Conservation (phyloP, 2,113 vertebrate species). For the Sarotherodon lohbergeri region DNA sequence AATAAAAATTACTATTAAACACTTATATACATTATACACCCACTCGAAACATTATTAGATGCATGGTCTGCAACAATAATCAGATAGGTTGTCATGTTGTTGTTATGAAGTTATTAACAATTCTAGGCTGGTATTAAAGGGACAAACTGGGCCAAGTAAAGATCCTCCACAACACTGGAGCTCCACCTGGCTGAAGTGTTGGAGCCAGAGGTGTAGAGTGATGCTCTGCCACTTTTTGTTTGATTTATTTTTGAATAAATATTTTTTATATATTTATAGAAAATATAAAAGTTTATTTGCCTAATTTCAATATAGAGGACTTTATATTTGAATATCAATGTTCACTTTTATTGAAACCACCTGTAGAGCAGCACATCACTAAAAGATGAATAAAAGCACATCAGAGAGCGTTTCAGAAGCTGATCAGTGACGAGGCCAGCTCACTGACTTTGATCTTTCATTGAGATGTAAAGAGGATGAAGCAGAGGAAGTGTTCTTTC, state of each 20-base stretch:
- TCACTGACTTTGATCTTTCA: neutral
- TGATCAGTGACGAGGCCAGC: neutral
- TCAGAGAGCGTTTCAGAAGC: neutral
- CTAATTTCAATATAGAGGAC: neutral
- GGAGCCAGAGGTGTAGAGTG: neutral
- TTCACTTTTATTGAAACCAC: neutral
- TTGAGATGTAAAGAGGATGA: neutral
- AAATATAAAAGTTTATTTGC: neutral
- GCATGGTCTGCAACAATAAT: neutral
- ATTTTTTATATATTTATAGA: neutral
- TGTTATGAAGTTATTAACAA: too few relatives aligned
- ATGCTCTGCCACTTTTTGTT: neutral
- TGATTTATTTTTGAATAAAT: neutral
- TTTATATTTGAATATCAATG: neutral
- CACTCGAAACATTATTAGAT: neutral
- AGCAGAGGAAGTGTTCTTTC: fast-evolving
- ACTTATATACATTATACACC: neutral
- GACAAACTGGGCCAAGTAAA: neutral
- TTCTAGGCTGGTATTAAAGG: neutral
- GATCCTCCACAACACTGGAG: neutral
- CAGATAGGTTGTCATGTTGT: neutral
- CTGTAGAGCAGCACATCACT: neutral
- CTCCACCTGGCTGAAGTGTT: neutral
- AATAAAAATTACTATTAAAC: neutral
- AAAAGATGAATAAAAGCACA: neutral